A percentile compares a stretch with the other conserved stretches of the same genome.
These are phyloP conservation scores for Leptodactylus fuscus DNA, from an alignment of 2,113 vertebrate species.

Conservation along the genomic window DNA sequence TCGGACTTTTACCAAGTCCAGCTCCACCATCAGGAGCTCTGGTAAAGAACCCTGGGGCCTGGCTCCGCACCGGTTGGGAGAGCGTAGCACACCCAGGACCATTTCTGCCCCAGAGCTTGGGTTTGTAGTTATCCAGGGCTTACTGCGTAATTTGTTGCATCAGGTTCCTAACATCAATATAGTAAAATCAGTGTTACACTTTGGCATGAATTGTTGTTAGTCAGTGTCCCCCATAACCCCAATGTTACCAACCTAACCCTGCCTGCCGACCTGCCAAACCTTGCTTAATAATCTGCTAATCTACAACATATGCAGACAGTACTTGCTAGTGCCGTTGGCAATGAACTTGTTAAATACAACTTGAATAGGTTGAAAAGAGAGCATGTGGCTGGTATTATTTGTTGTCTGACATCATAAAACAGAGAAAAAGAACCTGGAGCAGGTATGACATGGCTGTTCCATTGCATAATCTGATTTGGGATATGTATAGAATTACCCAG, in stretches of 20 bases:
- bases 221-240: too few species aligned
- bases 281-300: background rate
- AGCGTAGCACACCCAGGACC: too few species aligned
- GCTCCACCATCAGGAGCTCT: too few species aligned
- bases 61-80: too few species aligned
- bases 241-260: background rate
- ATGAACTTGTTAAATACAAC: background rate
- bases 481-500: slow-evolving; percentile 88
- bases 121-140: too few species aligned
- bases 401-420: slow-evolving; percentile 63
- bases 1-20: too few species aligned
- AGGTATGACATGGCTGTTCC: slow-evolving; percentile 75
- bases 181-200: too few species aligned
- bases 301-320: background rate
- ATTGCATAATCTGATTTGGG: slow-evolving; percentile 83
- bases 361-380: slow-evolving; percentile 24
- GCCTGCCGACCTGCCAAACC: background rate
- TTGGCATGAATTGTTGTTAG: too few species aligned
- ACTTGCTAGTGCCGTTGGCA: background rate
- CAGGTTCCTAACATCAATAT: too few species aligned
- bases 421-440: slow-evolving; percentile 52
- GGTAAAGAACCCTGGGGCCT: too few species aligned
- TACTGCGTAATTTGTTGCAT: too few species aligned
- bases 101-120: too few species aligned
- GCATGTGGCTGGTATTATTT: slow-evolving; percentile 49